phyloP scores from a whole-genome alignment of 92 coral and sea anemone genomes.

The Siderastrea radians region DNA sequence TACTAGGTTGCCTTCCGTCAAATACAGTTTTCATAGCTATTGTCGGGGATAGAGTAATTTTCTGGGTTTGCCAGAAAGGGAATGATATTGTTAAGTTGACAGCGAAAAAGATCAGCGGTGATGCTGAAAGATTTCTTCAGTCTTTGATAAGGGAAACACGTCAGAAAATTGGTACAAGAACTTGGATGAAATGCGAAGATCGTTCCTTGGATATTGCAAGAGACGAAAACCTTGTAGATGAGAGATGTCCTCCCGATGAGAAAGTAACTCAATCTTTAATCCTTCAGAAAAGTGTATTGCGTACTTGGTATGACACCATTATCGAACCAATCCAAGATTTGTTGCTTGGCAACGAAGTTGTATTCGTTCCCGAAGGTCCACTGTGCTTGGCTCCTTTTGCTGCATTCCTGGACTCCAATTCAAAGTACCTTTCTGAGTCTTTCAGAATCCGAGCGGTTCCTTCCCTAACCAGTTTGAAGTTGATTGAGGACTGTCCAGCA shows the following conservation, averaged over 20 bases:
- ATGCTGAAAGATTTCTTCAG: background rate
- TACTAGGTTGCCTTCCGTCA: background rate
- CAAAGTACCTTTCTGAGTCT: slow-evolving; percentile 7
- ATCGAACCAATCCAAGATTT: background rate
- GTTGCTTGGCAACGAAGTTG: background rate
- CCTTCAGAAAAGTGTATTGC: background rate
- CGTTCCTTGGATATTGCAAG: background rate
- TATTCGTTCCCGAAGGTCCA: slow-evolving; percentile 25
- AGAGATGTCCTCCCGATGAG: background rate
- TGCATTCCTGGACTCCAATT: slow-evolving; percentile 13
- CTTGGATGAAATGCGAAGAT: slow-evolving; percentile 17
- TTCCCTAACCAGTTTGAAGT: slow-evolving; percentile 14
- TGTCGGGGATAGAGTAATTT: background rate
- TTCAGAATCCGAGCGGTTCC: slow-evolving; percentile 18
- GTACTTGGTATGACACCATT: background rate
- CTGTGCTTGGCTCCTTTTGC: slow-evolving; percentile 47
- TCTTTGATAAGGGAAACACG: background rate
- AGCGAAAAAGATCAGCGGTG: background rate
- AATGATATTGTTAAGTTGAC: background rate
- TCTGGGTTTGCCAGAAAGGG: slow-evolving; percentile 14
- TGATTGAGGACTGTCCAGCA: slow-evolving; percentile 24
- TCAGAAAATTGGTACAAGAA: background rate
- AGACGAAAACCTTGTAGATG: background rate
- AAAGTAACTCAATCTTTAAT: background rate
- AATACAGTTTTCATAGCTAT: slow-evolving; percentile 19